Percentiles rank a stretch among this genome's conserved stretches.
phyloP scores from a whole-genome alignment of 2,113 vertebrate species.

The Engystomops pustulosus region DNA sequence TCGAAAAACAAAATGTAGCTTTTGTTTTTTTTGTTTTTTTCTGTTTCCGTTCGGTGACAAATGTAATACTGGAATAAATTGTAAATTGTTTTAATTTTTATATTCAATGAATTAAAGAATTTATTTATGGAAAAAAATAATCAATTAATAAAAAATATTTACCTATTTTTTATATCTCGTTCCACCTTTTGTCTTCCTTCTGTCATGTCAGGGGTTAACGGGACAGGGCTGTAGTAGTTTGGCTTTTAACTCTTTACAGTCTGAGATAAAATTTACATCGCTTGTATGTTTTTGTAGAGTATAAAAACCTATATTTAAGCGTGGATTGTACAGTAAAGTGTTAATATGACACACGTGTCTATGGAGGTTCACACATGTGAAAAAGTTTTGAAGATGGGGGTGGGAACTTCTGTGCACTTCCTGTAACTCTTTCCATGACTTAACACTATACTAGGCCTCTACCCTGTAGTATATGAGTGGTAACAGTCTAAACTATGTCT shows the following conservation, averaged over 20 bases:
- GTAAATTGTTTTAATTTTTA: slow-evolving; percentile 99
- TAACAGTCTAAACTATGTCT: not conserved
- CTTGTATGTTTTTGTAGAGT: too few species aligned
- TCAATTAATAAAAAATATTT: slow-evolving; percentile 89
- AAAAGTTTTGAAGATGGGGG: too few species aligned
- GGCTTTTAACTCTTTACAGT: too few species aligned
- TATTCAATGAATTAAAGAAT: slow-evolving; percentile 96
- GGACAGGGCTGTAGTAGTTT: not conserved
- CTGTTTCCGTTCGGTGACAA: slow-evolving; percentile 75
- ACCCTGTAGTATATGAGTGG: not conserved
- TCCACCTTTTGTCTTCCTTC: slow-evolving; percentile 12
- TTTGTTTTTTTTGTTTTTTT: slow-evolving; percentile 82
- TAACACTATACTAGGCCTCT: not conserved
- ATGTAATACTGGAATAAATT: slow-evolving; percentile 99
- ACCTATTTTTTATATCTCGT: slow-evolving; percentile 69
- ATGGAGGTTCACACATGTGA: too few species aligned
- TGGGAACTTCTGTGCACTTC: not conserved
- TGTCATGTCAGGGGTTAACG: not conserved
- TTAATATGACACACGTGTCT: too few species aligned
- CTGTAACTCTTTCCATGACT: not conserved
- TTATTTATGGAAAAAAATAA: slow-evolving; percentile 99
- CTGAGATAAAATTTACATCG: too few species aligned
- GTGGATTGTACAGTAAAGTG: too few species aligned
- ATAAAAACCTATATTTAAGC: too few species aligned
- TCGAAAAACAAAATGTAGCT: slow-evolving; percentile 87